Evolutionary conservation across 2,888 invertebrate genomes (phyloP), one percentile per base, ranked within the genome.

Genomic region (Julus scanicus): DNA sequence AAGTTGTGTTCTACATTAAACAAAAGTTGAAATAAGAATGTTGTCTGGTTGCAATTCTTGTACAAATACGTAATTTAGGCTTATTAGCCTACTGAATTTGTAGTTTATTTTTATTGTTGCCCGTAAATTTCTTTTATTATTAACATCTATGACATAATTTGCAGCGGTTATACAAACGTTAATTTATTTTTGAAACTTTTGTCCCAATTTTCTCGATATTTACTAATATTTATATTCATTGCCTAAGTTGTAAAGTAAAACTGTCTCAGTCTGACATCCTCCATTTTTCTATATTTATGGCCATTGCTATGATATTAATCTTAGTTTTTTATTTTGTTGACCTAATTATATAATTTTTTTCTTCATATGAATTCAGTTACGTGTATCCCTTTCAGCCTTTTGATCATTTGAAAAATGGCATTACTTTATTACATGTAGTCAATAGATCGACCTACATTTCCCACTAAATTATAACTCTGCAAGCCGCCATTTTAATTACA

Each of bases 391-490:
- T 20, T 71, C 71, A 20, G 71, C 71, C 71, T 6, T 71, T 71
- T 29, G 29, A 71, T 71, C 71, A 71, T 29, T 20, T 8, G 29
- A 71, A 71, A 71, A 71, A 71, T 57, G n/a, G n/a, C 29, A 20
- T 71, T 29, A 29, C 11, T 71, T 71, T 71, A 71, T 71, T 71
- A 29, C 71, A 29, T 17, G 20, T 1, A 71, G 4, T 29, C 71
- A 71, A 71, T 71, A 71, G 17, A 20, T 71, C 71, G 71, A 71
- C 71, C 71, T 71, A 71, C 29, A 71, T 71, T 71, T 71, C 71
- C 2, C 71, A 17, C 20, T 71, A 71, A 71, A 71, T 71, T 71
- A 71, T 29, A 71, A 17, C 71, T 5, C 71, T 1, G 11, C 29
- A 29, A 29, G 20, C 71, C 71, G 71, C 71, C 29, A 71, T 17